Evolutionary conservation across 2,113 vertebrate species (phyloP), one percentile per base, ranked within the genome.

Genomic region (Silurus asotus): DNA sequence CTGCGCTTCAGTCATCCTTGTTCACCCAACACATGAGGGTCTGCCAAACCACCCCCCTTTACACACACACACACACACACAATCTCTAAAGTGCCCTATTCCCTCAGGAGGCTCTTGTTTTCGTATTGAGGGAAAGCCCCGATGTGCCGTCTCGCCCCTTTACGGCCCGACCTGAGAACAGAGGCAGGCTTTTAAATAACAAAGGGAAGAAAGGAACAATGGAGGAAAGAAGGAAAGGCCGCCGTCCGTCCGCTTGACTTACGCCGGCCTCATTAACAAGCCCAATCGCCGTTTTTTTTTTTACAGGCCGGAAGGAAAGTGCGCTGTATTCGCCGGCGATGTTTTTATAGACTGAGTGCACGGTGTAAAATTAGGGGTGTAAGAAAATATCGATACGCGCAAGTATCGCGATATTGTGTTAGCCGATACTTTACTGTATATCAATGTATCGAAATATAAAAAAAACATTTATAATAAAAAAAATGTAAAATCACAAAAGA

Each of bases 171-270:
- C 88, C 77, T 76, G 86, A 88, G 75, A 82, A 85, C 62, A 64
- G 55, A 1, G 28, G 37, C 4, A 8, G 48, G 70, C 59, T 59
- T 91, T 88, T 84, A 83, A 89, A 91, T 88, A 89, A 93, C 86
- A 91, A 87, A 87, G 53, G 37, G 69, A 81, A 87, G 58, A 81
- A 64, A 8, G 2, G 58, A 88, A 92, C 78, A 88, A 89, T 80
- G 58, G 62, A 49, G 87, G 49, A 89, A 87, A 89, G 72, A 86
- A 49, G 87, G 49, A 89, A 87, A 89, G 72, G 87, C n/a, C 84
- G n/a, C 2, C 11, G 59, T 17, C 76, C 3, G 59, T 25, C 65
- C 70, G 61, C 64, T 80, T 67, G 83, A 59, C 83, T 87, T 55
- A 8, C 51, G 64, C 74, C 77, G 11, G 59, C 58, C 45, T 56